Base-by-base conservation (phyloP, 2,888 invertebrate species). In the Yponomeuta plumbellus region DNA sequence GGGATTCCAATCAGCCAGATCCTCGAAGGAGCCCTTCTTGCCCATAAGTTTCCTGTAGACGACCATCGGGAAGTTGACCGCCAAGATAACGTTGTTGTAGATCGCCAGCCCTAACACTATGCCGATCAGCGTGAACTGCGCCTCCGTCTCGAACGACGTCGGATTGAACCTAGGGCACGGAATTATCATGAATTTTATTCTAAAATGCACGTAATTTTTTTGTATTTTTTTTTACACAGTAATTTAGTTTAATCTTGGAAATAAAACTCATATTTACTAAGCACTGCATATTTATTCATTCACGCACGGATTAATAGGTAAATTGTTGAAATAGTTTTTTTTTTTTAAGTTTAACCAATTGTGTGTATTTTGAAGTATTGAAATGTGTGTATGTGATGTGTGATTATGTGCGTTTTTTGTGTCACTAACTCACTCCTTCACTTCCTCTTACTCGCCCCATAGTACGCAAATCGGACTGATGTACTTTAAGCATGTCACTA, bases 31-130 rank as follows among this genome's bases (percentile, higher is more conserved):
- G 2, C 98, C 98, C 74, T 94, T 94, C 80, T 96, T 96, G 23
- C 98, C 98, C 93, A 98, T 94, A 3, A 98, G 92, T 79, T 98
- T 98, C 71, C 97, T 94, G 84, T 98, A 99, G 67, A 98, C 95
- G 11, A 98, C 98, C 96, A 97, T 97, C 1, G 98, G 98, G 82
- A 98, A 98, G 83, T 97, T 97, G 67, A 98, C 96, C 71, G 98
- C 97, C 72, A 98, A 91, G 72, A 98, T 98, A 40, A 98, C 95
- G 81, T 97, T 98, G 86, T 99, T 98, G 85, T 98, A 99, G 80
- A 98, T 98, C 66, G 98, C 98, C 73, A 98, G 92, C 6, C 98
- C 98, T 68, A 99, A 92, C 64, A 98, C 96, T 72, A 98, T 97
- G 61, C 98, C 98, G 75, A 98, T 97, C 66, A 98, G 89, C 0